Percentiles rank a stretch among this genome's conserved stretches.
These are phyloP conservation scores for Quiscalus mexicanus DNA, from an alignment of 2,113 vertebrate genomes.

Conservation along the genomic window DNA sequence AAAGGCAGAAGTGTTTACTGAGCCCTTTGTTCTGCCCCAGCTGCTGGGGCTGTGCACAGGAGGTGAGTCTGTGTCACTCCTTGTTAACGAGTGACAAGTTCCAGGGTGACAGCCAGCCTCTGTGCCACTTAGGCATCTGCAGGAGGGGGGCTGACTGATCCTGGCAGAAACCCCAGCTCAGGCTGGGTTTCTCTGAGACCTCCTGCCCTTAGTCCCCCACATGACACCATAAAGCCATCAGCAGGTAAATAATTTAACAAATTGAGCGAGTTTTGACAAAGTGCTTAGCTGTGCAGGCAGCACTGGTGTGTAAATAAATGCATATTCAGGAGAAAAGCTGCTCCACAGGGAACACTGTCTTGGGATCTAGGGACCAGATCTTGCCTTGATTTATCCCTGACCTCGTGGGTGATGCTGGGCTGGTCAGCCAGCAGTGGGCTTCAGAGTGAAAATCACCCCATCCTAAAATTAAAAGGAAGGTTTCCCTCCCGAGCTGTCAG, in stretches of 20 bases:
- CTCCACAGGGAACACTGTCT: background rate
- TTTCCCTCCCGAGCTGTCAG: background rate
- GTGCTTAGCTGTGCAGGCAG: background rate
- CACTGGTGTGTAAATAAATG: background rate
- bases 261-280: background rate
- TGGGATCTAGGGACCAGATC: background rate
- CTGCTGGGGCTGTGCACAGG: accelerated
- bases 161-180: background rate
- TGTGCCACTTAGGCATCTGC: background rate
- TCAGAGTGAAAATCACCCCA: background rate
- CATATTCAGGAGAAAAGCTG: background rate
- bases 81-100: background rate
- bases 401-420: background rate
- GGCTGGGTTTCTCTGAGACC: background rate
- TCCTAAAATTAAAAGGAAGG: background rate
- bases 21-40: background rate
- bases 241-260: slow-evolving; percentile 21
- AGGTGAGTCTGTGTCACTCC: slow-evolving; percentile 2
- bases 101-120: background rate
- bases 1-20: background rate
- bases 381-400: background rate
- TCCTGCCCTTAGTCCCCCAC: background rate
- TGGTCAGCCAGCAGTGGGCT: background rate
- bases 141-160: background rate
- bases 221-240: background rate